phyloP scores from a whole-genome alignment of 2,113 vertebrate genomes.

The Acanthisitta chloris region DNA sequence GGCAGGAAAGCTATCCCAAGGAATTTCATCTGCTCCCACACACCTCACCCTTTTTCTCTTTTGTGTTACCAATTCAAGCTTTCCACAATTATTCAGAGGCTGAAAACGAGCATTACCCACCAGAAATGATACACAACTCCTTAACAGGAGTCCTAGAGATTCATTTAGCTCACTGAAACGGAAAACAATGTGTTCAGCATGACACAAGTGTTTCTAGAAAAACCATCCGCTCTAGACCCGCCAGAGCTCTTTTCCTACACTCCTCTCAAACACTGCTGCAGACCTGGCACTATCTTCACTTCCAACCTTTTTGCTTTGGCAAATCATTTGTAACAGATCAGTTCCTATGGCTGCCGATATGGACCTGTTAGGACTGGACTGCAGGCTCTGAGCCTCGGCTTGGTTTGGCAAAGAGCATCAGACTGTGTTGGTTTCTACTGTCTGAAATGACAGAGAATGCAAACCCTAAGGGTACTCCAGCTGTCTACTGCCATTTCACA shows the following conservation, averaged over 20 bases:
- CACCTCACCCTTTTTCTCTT: neutral
- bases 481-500: neutral
- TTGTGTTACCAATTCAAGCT: neutral
- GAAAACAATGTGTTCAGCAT: no score
- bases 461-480: neutral
- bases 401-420: neutral
- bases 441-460: neutral
- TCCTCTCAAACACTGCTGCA: neutral
- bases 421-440: neutral
- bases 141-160: neutral
- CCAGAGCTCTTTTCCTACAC: fast-evolving
- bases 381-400: neutral
- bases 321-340: neutral
- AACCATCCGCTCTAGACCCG: no score
- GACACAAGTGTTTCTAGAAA: no score
- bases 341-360: neutral
- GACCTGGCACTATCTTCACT: neutral
- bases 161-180: neutral
- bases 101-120: neutral
- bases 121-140: neutral
- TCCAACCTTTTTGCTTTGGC: neutral
- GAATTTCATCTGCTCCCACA: neutral
- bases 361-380: neutral
- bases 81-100: neutral
- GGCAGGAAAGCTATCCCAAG: neutral